Evolutionary conservation across 2,113 vertebrate genomes (phyloP).

Genomic region (Brachirus orientalis): DNA sequence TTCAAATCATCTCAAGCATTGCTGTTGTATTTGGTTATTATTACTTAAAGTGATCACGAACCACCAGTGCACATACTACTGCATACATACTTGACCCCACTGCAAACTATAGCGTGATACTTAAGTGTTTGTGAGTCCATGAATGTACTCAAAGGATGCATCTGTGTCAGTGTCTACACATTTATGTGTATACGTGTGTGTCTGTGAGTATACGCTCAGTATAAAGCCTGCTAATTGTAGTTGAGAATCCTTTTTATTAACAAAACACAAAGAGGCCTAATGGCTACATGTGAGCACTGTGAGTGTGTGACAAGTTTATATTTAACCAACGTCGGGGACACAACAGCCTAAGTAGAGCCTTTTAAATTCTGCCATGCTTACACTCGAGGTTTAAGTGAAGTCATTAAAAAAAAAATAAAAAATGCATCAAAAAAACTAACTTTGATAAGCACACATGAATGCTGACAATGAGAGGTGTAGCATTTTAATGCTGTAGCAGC

Average conservation of each 20-base stretch:
- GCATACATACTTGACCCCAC: slow-evolving; percentile 2
- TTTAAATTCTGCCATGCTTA: slow-evolving; percentile 77
- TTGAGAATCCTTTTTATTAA: slow-evolving; percentile 81
- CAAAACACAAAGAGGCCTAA: slow-evolving; percentile 71
- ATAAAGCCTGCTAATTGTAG: slow-evolving; percentile 77
- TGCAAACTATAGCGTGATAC: slow-evolving; percentile 20
- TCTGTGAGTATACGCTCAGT: slow-evolving; percentile 34
- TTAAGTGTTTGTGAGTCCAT: slow-evolving; percentile 43
- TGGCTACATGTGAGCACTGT: slow-evolving; percentile 59
- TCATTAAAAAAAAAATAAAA: slow-evolving; percentile 48
- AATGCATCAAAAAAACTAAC: slow-evolving; percentile 51
- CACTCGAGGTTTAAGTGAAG: slow-evolving; percentile 72
- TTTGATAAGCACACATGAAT: slow-evolving; percentile 43
- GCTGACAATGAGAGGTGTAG: slow-evolving; percentile 32
- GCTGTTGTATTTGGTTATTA: neutral
- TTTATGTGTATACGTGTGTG: slow-evolving; percentile 4
- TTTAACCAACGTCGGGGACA: slow-evolving; percentile 76
- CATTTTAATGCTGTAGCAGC: slow-evolving; percentile 21
- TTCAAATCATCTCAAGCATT: neutral
- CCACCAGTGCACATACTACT: slow-evolving; percentile 1
- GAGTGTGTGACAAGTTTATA: slow-evolving; percentile 77
- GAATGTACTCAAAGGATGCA: slow-evolving; percentile 46
- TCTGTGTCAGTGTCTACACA: slow-evolving; percentile 32
- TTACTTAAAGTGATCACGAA: neutral
- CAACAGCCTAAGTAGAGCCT: slow-evolving; percentile 79